These are phyloP conservation scores for Agrotis segetum DNA, from an alignment of 2,888 invertebrate species.

Conservation along the genomic window DNA sequence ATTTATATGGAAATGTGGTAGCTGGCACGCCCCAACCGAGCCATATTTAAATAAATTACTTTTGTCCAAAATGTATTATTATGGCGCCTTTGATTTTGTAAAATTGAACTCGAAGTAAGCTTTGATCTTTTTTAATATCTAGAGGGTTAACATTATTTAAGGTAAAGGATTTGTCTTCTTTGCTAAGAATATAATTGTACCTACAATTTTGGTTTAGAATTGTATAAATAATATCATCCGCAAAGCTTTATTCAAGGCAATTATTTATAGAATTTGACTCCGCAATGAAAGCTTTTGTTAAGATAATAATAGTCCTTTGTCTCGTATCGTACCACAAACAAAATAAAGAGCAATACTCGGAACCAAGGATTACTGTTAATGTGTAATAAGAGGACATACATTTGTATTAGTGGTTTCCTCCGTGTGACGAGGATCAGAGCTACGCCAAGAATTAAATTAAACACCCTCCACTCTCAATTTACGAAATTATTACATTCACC, in stretches of 20 bases:
- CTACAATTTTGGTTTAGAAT: neutral
- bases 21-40: slow-evolving; percentile 67
- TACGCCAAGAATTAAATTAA: slow-evolving; percentile 58
- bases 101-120: slow-evolving; percentile 36
- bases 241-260: neutral
- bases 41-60: slow-evolving; percentile 76
- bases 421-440: slow-evolving; percentile 47
- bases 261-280: neutral
- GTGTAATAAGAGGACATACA: slow-evolving; percentile 35
- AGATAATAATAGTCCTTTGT: slow-evolving; percentile 18
- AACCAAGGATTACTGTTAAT: slow-evolving; percentile 24
- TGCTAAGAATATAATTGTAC: slow-evolving; percentile 1
- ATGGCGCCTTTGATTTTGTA: slow-evolving; percentile 48
- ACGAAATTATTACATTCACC: slow-evolving; percentile 49
- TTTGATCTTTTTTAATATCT: slow-evolving; percentile 18
- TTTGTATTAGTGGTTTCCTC: slow-evolving; percentile 15
- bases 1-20: slow-evolving; percentile 86
- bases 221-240: no score
- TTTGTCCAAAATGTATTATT: slow-evolving; percentile 64
- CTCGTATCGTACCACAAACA: slow-evolving; percentile 11
- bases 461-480: slow-evolving; percentile 50
- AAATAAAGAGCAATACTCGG: slow-evolving; percentile 23
- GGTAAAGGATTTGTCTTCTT: neutral
- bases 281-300: neutral
- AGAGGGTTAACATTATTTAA: neutral